Conservation (phyloP, 1,140 invertebrate genomes). For the Cotesia glomerata region DNA sequence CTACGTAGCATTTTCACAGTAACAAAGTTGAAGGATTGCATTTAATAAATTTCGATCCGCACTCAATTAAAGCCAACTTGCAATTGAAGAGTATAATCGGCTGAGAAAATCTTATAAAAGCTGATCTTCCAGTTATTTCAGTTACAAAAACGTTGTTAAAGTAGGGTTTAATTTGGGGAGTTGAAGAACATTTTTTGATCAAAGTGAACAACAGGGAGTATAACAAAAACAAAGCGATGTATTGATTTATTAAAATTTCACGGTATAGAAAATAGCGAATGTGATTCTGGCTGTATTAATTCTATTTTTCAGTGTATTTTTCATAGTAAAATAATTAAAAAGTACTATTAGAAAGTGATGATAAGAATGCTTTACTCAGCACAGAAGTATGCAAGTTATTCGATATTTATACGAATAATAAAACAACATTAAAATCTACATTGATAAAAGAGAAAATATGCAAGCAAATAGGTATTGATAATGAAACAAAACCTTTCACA, state of each 20-base stretch:
- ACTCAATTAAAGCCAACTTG: slow-evolving; percentile 33
- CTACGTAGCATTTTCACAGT: slow-evolving; percentile 52
- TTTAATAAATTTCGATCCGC: slow-evolving; percentile 47
- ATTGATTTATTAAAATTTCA: not conserved
- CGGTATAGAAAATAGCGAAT: not conserved
- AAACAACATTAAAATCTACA: no score
- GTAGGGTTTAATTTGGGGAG: not conserved
- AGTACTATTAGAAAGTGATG: not conserved
- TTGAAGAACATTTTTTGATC: not conserved
- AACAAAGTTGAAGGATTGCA: slow-evolving; percentile 44
- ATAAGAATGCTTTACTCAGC: not conserved
- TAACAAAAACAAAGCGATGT: not conserved
- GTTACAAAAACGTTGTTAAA: not conserved
- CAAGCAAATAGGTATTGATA: not conserved
- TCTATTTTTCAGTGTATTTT: slow-evolving; percentile 7
- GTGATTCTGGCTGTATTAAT: not conserved
- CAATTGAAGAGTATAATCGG: slow-evolving; percentile 47
- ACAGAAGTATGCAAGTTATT: not conserved
- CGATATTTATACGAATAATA: not conserved
- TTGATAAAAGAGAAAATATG: no score
- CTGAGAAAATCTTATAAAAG: slow-evolving; percentile 33
- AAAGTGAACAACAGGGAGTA: not conserved
- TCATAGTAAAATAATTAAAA: not conserved
- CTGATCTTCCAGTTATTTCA: slow-evolving; percentile 26
- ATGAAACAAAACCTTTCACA: not conserved